phyloP scores from a whole-genome alignment of 1,140 invertebrate species.

The Diachasma alloeum region DNA sequence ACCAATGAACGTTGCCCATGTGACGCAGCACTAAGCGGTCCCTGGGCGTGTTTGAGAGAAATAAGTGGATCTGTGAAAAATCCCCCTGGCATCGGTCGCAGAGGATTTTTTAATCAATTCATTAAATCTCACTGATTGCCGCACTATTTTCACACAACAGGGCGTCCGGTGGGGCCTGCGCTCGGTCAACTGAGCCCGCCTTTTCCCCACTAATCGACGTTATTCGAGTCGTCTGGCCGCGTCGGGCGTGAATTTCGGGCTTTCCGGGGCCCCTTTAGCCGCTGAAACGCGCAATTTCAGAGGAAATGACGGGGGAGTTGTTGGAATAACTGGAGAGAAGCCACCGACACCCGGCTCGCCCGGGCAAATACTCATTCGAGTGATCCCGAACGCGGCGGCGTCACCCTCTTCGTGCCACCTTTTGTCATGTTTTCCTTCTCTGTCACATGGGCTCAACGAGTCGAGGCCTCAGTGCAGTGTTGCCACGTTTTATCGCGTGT shows the following conservation, averaged over 20 bases:
- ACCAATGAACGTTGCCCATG: conserved; percentile 63
- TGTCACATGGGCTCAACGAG: conserved; percentile 54
- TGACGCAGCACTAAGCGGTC: conserved; percentile 57
- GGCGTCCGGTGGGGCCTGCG: too few species aligned
- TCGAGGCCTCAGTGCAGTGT: conserved; percentile 43
- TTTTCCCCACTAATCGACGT: too few species aligned
- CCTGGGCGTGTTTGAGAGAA: conserved; percentile 29
- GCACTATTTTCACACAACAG: not conserved
- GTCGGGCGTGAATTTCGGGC: too few species aligned
- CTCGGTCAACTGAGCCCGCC: too few species aligned
- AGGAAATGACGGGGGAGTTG: not conserved
- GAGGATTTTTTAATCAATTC: not conserved
- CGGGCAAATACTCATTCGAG: conserved; percentile 56
- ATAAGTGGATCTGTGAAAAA: conserved; percentile 14
- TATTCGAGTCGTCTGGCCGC: too few species aligned
- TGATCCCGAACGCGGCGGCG: conserved; percentile 46
- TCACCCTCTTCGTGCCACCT: conserved; percentile 54
- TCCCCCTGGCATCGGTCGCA: not conserved
- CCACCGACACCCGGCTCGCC: conserved; percentile 55
- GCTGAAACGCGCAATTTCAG: too few species aligned
- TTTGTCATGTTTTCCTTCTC: conserved; percentile 62
- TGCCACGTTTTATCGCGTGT: conserved; percentile 35
- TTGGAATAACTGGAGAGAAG: not conserved
- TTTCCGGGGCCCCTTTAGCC: too few species aligned
- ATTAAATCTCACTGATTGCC: not conserved